These are phyloP conservation scores for Sycophila texana DNA, from an alignment of 2,888 invertebrate genomes.

Conservation along the genomic window DNA sequence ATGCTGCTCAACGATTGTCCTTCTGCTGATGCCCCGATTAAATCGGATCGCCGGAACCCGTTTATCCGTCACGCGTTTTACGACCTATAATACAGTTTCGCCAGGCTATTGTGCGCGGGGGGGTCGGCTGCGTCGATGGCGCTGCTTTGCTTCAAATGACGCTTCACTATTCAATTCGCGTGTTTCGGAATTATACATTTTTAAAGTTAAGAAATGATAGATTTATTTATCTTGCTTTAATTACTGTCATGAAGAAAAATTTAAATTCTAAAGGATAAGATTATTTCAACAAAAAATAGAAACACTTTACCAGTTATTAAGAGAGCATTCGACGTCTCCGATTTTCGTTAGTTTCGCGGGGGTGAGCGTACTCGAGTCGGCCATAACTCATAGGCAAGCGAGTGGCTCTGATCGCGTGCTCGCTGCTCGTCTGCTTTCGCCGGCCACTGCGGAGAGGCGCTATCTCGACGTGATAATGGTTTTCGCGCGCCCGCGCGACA, in stretches of 20 bases:
- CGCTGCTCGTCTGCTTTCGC: slow-evolving; percentile 70
- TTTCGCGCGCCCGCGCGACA: slow-evolving; percentile 66
- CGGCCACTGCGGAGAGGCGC: slow-evolving; percentile 64
- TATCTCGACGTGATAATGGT: slow-evolving; percentile 69
- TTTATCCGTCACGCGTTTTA: slow-evolving; percentile 50
- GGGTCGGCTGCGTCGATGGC: slow-evolving; percentile 22
- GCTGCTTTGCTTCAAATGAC: not conserved
- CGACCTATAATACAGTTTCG: slow-evolving; percentile 33
- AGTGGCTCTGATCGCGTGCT: slow-evolving; percentile 68
- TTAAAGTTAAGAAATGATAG: too few relatives aligned
- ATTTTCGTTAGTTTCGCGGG: slow-evolving; percentile 51
- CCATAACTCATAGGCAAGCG: slow-evolving; percentile 62
- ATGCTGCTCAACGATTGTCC: slow-evolving; percentile 46
- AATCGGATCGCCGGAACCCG: slow-evolving; percentile 18
- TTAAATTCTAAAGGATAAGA: not conserved
- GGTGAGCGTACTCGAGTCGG: slow-evolving; percentile 35
- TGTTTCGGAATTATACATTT: too few relatives aligned
- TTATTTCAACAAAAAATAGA: not conserved
- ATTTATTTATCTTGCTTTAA: too few relatives aligned
- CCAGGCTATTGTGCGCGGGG: slow-evolving; percentile 50
- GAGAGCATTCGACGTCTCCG: slow-evolving; percentile 21
- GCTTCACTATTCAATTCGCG: too few relatives aligned
- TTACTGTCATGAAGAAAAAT: too few relatives aligned
- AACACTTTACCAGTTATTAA: slow-evolving; percentile 66
- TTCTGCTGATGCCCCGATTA: slow-evolving; percentile 42